Conservation (phyloP, 2,888 invertebrate species). For the Ashinkailepas kermadecensis region DNA sequence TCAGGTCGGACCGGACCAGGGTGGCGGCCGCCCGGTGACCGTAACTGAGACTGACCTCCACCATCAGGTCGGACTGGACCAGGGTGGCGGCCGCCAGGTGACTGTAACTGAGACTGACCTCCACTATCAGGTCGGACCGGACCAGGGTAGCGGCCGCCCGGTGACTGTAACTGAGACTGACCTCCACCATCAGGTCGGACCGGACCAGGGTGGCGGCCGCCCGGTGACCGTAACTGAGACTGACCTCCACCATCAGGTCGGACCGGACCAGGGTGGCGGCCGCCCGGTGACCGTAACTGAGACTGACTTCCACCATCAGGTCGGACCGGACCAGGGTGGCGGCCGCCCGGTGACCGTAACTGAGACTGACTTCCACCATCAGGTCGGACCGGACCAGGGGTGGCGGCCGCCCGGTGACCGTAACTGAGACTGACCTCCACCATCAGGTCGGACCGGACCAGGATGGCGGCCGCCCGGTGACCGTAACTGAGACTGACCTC, state of each 20-base stretch:
- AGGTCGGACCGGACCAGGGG: not conserved
- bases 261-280: conserved; percentile 52
- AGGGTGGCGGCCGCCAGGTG: too few relatives aligned
- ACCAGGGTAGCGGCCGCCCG: conserved; percentile 60
- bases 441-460: conserved; percentile 1
- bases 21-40: conserved; percentile 60
- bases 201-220: too few relatives aligned
- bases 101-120: not conserved
- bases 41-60: too few relatives aligned
- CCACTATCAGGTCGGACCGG: not conserved
- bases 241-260: not conserved
- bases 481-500: too few relatives aligned
- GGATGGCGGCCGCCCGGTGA: conserved; percentile 60
- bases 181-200: too few relatives aligned
- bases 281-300: conserved; percentile 49
- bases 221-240: too few relatives aligned
- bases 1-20: not conserved
- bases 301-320: too few relatives aligned
- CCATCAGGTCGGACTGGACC: too few relatives aligned
- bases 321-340: too few relatives aligned
- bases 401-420: too few relatives aligned
- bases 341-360: too few relatives aligned
- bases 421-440: not conserved
- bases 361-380: not conserved
- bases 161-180: too few relatives aligned